Base-by-base conservation (phyloP, 2,888 invertebrate species). In the Cyrtodaria siliqua region DNA sequence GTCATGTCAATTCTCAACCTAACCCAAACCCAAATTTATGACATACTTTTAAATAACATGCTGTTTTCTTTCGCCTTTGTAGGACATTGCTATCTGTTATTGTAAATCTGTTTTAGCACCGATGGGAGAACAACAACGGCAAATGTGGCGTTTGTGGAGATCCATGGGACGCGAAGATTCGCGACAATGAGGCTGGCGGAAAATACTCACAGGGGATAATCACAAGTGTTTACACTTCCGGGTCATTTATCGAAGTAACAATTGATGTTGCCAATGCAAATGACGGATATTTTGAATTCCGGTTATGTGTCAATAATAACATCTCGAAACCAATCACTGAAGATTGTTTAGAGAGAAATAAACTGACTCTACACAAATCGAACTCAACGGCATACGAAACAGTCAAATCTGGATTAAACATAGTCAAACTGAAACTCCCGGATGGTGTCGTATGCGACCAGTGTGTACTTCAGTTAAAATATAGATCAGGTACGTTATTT, bases 131-230 rank as follows among this genome's bases (percentile, higher is more conserved):
- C 4, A 75, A 79, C 33, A 47, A 61, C 4, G 81, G 81, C 2
- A 63, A 66, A 61, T 81, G 81, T 53, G 81, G 81, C 0, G 66
- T 72, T 0, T 81, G 81, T 50, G 81, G 81, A 1, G 81, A 81
- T 20, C 75, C 81, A 12, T 78, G 78, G 81, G 75, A 78, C 26
- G 42, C 40, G 2, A 68, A 60, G 40, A 71, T 71, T 23, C 68
- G 78, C 4, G 61, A 67, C 26, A 61, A 78, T 56, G 81, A 81
- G 29, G 52, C 57, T 4, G 81, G 81, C 0, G 81, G 81, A n/a
- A 56, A 20, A 12, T 77, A 64, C 49, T 67, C 74, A n/a, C 52
- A 20, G 8, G 74, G 56, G 9, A 50, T 69, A 2, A 72, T 72
- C 14, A 29, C 75, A 2, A 63, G 42, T 9, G 59, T 59, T 16